phyloP scores from a whole-genome alignment of 2,888 invertebrate species.

The Tipula lateralis region DNA sequence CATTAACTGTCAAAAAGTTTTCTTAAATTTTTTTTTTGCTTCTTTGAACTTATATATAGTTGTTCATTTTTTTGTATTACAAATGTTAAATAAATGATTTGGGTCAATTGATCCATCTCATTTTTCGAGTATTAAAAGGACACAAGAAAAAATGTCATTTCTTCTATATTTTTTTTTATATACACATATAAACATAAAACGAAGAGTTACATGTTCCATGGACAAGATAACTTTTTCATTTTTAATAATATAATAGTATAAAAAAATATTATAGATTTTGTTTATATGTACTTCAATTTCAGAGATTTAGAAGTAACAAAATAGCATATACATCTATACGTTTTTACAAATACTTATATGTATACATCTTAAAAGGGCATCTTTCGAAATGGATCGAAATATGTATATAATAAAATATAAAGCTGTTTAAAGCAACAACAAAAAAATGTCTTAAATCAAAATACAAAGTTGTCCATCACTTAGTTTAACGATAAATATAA shows the following conservation, averaged over 20 bases:
- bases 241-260: not conserved
- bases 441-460: not conserved
- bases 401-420: not conserved
- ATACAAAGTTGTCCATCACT: not conserved
- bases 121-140: not conserved
- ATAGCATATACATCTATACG: not conserved
- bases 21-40: not conserved
- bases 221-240: not conserved
- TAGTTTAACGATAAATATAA: not conserved
- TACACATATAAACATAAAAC: too few species aligned
- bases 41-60: not conserved
- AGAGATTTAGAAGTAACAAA: not conserved
- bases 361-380: not conserved
- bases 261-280: not conserved
- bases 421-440: not conserved
- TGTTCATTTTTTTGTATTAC: not conserved
- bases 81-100: constrained; percentile 2
- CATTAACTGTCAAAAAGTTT: not conserved
- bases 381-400: not conserved
- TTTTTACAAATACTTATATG: not conserved
- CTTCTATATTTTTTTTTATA: not conserved
- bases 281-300: not conserved
- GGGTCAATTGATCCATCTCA: constrained; percentile 24
- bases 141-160: not conserved
- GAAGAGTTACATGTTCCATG: not conserved